phyloP scores from a whole-genome alignment of 2,113 vertebrate genomes.

The Hippopotamus amphibius region DNA sequence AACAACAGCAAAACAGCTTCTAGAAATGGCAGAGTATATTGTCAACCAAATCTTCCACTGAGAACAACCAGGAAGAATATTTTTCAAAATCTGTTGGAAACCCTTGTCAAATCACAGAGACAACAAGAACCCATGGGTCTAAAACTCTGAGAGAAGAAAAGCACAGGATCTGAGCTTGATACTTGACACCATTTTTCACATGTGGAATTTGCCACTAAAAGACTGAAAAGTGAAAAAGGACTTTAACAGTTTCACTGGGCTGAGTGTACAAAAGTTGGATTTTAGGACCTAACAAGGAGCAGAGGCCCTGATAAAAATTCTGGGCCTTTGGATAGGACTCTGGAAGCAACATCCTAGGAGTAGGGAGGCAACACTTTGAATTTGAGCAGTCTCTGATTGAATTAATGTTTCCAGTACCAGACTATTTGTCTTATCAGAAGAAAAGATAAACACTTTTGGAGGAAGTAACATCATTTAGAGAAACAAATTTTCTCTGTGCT shows the following conservation, averaged over 20 bases:
- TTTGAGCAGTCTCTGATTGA: neutral
- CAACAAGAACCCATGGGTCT: neutral
- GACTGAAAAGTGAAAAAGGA: neutral
- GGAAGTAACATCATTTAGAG: neutral
- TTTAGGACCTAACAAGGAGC: neutral
- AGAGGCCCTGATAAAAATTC: neutral
- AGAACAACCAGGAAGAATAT: neutral
- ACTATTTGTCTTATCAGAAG: neutral
- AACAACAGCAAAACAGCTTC: neutral
- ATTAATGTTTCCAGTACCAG: neutral
- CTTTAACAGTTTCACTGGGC: neutral
- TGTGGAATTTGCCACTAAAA: neutral
- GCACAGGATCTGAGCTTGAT: neutral
- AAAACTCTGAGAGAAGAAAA: neutral
- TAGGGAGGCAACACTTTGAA: neutral
- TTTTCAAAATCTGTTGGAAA: constrained; percentile 1
- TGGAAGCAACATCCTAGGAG: neutral
- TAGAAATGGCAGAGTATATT: neutral
- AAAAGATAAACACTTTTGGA: neutral
- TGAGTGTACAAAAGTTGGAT: neutral
- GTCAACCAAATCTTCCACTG: neutral
- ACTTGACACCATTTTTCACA: neutral
- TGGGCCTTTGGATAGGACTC: neutral
- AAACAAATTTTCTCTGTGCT: neutral
- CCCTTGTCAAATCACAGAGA: neutral